Percentiles rank a stretch among this genome's conserved stretches.
These are phyloP conservation scores for Calliphora vicina DNA, from an alignment of 1,140 invertebrate genomes.

Conservation along the genomic window DNA sequence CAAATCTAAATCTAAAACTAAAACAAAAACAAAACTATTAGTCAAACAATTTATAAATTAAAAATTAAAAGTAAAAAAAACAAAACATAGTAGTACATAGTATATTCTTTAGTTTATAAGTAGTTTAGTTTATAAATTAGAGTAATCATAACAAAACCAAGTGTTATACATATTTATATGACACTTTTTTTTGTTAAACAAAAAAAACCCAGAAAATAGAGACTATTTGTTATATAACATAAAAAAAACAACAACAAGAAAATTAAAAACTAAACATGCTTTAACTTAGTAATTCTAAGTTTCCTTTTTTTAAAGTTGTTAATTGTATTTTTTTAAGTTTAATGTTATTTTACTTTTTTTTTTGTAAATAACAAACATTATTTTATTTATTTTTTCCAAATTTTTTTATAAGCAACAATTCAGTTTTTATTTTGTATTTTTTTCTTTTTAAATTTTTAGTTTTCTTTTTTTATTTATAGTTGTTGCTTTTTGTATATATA, in stretches of 20 bases:
- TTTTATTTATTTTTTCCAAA: constrained; percentile 1
- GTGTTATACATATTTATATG: background rate
- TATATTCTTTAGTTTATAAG: background rate
- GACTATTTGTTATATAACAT: constrained; percentile 42
- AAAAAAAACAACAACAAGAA: constrained; percentile 51
- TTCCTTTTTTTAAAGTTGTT: background rate
- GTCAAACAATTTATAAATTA: constrained; percentile 34
- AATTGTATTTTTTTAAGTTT: background rate
- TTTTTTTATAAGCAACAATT: background rate
- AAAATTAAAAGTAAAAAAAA: background rate
- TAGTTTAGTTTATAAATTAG: constrained; percentile 1
- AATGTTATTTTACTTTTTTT: background rate
- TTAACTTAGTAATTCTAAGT: background rate
- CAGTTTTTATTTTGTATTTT: too few relatives aligned
- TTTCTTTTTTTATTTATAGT: background rate
- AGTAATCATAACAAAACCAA: background rate
- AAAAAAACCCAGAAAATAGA: background rate
- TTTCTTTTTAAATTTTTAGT: constrained; percentile 6
- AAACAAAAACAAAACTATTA: constrained; percentile 36
- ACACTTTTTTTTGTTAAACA: background rate
- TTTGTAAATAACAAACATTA: constrained; percentile 12
- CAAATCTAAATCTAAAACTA: background rate
- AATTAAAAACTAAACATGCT: background rate
- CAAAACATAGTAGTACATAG: background rate
- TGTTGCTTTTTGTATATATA: constrained; percentile 6